Conservation (phyloP, 2,888 invertebrate genomes). For the Sialis lutaria region DNA sequence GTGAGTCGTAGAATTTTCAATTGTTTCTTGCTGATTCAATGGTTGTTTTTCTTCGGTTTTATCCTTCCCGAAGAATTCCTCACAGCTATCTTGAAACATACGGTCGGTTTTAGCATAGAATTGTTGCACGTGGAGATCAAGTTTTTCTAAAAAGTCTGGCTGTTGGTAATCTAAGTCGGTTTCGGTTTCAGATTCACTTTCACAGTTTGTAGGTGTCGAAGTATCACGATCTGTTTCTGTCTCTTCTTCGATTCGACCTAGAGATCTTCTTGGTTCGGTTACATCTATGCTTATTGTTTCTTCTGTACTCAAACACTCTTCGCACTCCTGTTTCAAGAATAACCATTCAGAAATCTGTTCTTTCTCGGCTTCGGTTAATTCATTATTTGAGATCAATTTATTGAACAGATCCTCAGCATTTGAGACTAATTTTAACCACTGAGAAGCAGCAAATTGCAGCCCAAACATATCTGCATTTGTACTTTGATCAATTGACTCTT, state of each 20-base stretch:
- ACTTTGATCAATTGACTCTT: conserved; percentile 9
- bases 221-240: conserved; percentile 35
- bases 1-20: conserved; percentile 10
- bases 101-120: conserved; percentile 54
- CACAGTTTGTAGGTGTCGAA: conserved; percentile 18
- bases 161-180: conserved; percentile 27
- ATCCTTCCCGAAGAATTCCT: conserved; percentile 33
- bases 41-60: background rate
- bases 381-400: conserved; percentile 50
- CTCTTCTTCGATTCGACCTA: conserved; percentile 37
- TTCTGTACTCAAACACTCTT: conserved; percentile 55
- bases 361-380: conserved; percentile 51
- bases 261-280: conserved; percentile 30
- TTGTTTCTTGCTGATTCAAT: background rate
- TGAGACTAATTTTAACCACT: conserved; percentile 64
- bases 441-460: conserved; percentile 65
- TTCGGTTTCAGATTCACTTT: conserved; percentile 11
- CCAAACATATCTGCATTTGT: conserved; percentile 37
- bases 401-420: conserved; percentile 75
- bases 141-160: conserved; percentile 50
- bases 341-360: conserved; percentile 71
- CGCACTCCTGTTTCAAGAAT: conserved; percentile 71
- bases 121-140: conserved; percentile 53
- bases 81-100: conserved; percentile 39
- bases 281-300: conserved; percentile 24